Percentiles rank a stretch among this genome's conserved stretches.
Conservation (phyloP, 2,888 invertebrate species). For the Rhimphoctona megacephalus region DNA sequence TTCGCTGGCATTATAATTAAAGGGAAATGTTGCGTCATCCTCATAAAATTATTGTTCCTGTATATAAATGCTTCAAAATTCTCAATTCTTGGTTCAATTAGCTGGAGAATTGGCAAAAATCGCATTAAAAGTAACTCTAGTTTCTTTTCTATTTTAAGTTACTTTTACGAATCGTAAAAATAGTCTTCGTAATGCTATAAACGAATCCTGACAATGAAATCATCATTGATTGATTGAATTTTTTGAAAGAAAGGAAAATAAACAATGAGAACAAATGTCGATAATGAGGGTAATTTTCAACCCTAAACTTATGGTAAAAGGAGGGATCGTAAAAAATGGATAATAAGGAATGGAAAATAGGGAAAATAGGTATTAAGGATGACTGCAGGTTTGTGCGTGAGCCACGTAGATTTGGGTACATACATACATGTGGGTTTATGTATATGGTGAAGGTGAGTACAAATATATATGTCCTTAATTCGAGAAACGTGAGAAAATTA, state of each 20-base stretch:
- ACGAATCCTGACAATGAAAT: neutral
- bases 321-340: neutral
- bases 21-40: constrained; percentile 44
- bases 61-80: constrained; percentile 6
- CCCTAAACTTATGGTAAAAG: neutral
- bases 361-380: neutral
- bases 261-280: neutral
- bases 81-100: neutral
- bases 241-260: neutral
- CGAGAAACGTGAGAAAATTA: constrained; percentile 58
- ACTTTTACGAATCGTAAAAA: neutral
- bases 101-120: neutral
- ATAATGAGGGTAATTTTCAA: neutral
- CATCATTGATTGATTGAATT: neutral
- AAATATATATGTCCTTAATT: constrained; percentile 40
- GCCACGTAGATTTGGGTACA: neutral
- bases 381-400: neutral
- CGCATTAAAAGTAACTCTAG: neutral
- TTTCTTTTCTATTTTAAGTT: neutral
- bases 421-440: no score
- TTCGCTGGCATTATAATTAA: constrained; percentile 47
- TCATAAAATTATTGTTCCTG: constrained; percentile 41
- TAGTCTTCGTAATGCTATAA: neutral
- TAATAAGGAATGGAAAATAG: neutral
- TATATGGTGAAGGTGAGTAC: neutral